Evolutionary conservation across 2,888 invertebrate genomes (phyloP), one percentile per base, ranked within the genome.

Genomic region (Xanthorhoe designata): DNA sequence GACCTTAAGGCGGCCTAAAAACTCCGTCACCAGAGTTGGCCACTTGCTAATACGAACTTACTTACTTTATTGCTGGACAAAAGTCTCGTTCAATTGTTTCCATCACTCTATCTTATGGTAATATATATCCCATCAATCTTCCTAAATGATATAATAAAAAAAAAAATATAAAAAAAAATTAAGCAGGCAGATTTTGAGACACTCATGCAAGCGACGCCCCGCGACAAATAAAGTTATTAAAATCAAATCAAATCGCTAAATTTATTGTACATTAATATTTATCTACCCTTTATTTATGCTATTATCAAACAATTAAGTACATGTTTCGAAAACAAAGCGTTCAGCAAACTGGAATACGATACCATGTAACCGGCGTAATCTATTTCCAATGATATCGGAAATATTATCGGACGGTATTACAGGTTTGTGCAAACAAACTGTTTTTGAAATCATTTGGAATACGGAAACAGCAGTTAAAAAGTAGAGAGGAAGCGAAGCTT

Each of bases 381-480:
- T 66, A 53, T 66, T 65, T 61, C 60, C 65, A 52, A 66, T 53
- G 52, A 49, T 52, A 66, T 66, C 47, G 61, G 61, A 49, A 51
- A 52, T 24, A 60, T 52, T 66, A 66, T 60, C 60, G 55, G 35
- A 35, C 55, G 17, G 42, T 7, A 38, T 61, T 45, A 59, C 32
- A n/a, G 19, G 45, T 45, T 51, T 35, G 15, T 51, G 19, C 59
- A 59, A 54, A 38, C 19, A 19, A 60, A 61, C 52, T 45, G 53
- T n/a, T 61, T 53, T 61, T 53, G 32, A 61, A 61, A 53, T 15
- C 47, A 7, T 32, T 32, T 0, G 7, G 4, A 24, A 15, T 15
- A 47, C 4, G 15, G 15, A 47, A 15, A 47, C 8, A 13, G 47
- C 2, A 42, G 10, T 42, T 13, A 2, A 13, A 42, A 13, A 13